Conservation (phyloP, 2,888 invertebrate species). For the Stegophylla sp. region DNA sequence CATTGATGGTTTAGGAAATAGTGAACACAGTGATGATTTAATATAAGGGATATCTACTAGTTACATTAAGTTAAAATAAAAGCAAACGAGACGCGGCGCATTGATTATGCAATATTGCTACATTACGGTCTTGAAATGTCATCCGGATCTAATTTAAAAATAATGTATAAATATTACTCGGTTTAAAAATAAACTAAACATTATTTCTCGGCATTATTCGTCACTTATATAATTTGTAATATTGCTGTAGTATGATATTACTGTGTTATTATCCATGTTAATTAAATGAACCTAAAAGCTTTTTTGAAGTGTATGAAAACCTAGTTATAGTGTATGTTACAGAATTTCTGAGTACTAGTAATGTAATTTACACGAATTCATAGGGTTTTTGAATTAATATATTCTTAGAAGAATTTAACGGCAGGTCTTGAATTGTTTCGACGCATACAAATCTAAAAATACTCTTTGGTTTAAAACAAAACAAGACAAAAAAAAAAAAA, state of each 20-base stretch:
- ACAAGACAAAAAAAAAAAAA: too few species aligned
- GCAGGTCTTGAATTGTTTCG: too few species aligned
- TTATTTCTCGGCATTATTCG: neutral
- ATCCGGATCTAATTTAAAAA: neutral
- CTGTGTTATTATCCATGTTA: too few species aligned
- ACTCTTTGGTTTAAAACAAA: too few species aligned
- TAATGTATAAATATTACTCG: neutral
- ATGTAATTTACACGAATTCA: neutral
- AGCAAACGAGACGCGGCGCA: slow-evolving; percentile 24
- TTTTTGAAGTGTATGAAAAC: neutral
- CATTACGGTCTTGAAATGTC: neutral
- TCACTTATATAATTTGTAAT: neutral
- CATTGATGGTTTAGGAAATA: neutral
- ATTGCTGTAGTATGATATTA: too few species aligned
- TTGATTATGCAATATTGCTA: slow-evolving; percentile 1
- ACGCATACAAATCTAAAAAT: too few species aligned
- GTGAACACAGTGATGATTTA: neutral
- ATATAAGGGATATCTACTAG: neutral
- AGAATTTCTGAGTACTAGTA: neutral
- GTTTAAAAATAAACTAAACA: neutral
- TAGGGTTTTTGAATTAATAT: too few species aligned
- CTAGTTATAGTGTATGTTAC: neutral
- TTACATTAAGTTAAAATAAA: neutral
- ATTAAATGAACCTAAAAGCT: neutral
- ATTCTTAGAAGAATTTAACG: too few species aligned